phyloP scores from a whole-genome alignment of 1,140 invertebrate species.

The Drosophila kohkoa region DNA sequence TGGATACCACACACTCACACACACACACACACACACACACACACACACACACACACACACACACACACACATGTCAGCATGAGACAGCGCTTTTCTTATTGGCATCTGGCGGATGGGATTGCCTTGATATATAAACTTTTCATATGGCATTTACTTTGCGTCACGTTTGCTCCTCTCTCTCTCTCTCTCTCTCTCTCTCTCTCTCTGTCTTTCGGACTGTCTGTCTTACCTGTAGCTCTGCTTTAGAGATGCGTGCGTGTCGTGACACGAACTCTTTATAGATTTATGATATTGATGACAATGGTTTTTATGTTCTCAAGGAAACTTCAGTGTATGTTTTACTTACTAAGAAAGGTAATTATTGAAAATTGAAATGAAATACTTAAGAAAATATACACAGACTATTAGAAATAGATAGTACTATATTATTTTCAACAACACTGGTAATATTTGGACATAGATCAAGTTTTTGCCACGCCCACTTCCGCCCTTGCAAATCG shows the following conservation, averaged over 20 bases:
- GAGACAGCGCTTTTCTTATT: constrained; percentile 73
- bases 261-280: neutral
- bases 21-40: no score
- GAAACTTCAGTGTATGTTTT: no score
- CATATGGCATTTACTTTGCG: constrained; percentile 10
- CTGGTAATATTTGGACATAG: no score
- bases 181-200: no score
- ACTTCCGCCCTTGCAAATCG: no score
- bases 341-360: no score
- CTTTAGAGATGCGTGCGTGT: constrained; percentile 5
- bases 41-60: neutral
- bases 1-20: neutral
- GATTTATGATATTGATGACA: neutral
- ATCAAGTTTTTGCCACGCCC: no score
- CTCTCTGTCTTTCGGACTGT: neutral
- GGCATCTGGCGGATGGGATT: constrained; percentile 38
- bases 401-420: no score
- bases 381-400: no score
- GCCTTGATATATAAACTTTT: constrained; percentile 17
- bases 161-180: neutral
- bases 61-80: constrained; percentile 29
- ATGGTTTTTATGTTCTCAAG: neutral
- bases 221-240: constrained; percentile 9
- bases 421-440: no score
- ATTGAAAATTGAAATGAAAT: no score